Base-by-base conservation (phyloP, 2,888 invertebrate species). In the Eustalomyia histrio region DNA sequence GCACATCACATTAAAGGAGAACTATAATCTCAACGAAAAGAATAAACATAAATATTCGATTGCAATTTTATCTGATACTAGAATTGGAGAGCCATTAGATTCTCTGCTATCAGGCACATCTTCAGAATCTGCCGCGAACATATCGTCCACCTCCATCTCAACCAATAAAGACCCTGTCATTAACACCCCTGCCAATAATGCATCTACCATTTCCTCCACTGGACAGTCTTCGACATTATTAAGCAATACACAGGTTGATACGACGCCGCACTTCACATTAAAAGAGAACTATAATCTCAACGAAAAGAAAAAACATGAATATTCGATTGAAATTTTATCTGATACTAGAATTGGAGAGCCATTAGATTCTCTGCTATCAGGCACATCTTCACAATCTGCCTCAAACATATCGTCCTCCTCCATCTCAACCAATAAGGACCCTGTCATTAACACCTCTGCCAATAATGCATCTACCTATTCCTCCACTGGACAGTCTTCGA, bases 261-360 rank as follows among this genome's bases (percentile, higher is more conserved):
- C 96, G 74, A 96, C 96, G 80, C 96, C 96, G 74, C 93, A 95
- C 86, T 96, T 95, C 88, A 91, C 93, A 74, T 95, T 95, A 87
- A 86, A 85, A 10, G 94, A 94, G 87, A 95, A 95, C 89, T 96
- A 95, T 90, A 94, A 93, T 87, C 95, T 95, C 90, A 94, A 94
- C 87, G 90, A 89, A 76, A 89, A 89, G 71, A 90, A 90, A 85
- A 89, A 86, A 80, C 88, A 88, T 84, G 89, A 89, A 80, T 90
- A n/a, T n/a, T n/a, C n/a, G n/a, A n/a, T n/a, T n/a, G n/a, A n/a
- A n/a, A n/a, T n/a, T n/a, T n/a, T n/a, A n/a, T n/a, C n/a, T n/a
- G n/a, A n/a, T n/a, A n/a, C 84, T 35, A 82, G 79, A 52, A 80
- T 74, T 64, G 75, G 79, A 65, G 75, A 80, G 75, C 74, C 75